Percentiles rank a stretch among this genome's conserved stretches.
Evolutionary conservation across 2,797 vertebrate species (phyloP).

Genomic region (Miichthys miiuy): DNA sequence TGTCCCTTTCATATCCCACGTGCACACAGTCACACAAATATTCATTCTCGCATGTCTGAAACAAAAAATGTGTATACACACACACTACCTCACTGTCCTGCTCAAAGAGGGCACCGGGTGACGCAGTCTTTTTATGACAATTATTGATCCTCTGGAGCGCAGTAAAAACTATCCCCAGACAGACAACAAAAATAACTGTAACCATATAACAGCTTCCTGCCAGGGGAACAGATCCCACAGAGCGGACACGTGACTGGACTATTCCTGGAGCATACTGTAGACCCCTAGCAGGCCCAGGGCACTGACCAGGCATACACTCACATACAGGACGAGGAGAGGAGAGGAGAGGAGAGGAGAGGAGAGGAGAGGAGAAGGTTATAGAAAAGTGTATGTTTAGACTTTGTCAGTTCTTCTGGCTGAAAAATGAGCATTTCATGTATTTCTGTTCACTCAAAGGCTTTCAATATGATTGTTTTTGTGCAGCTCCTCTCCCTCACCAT

Average conservation of each 20-base stretch:
- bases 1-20: not conserved
- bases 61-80: slow-evolving; percentile 14
- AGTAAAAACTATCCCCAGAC: slow-evolving; percentile 96
- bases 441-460: slow-evolving; percentile 82
- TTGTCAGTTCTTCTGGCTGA: slow-evolving; percentile 71
- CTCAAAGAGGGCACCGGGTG: slow-evolving; percentile 91
- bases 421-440: slow-evolving; percentile 80
- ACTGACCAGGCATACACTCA: slow-evolving; percentile 72
- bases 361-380: slow-evolving; percentile 68
- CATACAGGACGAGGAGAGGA: slow-evolving; percentile 37
- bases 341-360: slow-evolving; percentile 23
- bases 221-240: slow-evolving; percentile 95
- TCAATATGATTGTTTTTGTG: slow-evolving; percentile 86
- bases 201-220: slow-evolving; percentile 95
- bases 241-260: slow-evolving; percentile 86
- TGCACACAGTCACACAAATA: slow-evolving; percentile 1
- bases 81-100: slow-evolving; percentile 77
- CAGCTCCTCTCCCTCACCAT: slow-evolving; percentile 83
- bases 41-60: not conserved
- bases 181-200: slow-evolving; percentile 99
- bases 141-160: slow-evolving; percentile 95
- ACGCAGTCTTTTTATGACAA: slow-evolving; percentile 94
- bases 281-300: slow-evolving; percentile 75
- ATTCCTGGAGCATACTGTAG: slow-evolving; percentile 85
- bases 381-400: slow-evolving; percentile 62